A percentile compares a stretch with the other conserved stretches of the same genome.
phyloP scores from a whole-genome alignment of 1,140 invertebrate species.

The Brachionus manjavacas region DNA sequence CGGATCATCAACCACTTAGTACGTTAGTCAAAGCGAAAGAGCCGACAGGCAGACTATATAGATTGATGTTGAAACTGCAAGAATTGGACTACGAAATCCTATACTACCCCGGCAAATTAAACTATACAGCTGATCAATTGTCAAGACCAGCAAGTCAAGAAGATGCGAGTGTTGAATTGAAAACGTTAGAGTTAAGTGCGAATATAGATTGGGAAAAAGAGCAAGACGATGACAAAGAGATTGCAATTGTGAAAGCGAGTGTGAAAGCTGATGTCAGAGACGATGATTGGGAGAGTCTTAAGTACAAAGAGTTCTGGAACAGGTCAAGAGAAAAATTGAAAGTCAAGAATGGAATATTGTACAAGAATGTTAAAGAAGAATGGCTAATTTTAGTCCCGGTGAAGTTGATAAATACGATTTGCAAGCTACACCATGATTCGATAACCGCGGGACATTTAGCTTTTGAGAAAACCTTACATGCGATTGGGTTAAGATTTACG shows the following conservation, averaged over 20 bases:
- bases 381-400: neutral
- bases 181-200: neutral
- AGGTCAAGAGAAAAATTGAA: neutral
- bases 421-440: neutral
- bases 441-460: neutral
- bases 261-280: neutral
- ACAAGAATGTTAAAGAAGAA: constrained; percentile 2
- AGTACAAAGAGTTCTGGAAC: neutral
- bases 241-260: constrained; percentile 6
- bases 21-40: neutral
- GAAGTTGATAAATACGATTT: neutral
- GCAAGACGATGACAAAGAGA: constrained; percentile 6
- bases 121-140: neutral
- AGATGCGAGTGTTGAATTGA: neutral
- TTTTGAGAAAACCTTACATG: neutral
- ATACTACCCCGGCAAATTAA: neutral
- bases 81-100: neutral
- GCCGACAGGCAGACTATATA: neutral
- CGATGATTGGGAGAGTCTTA: constrained; percentile 1
- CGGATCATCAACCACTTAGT: constrained; percentile 41
- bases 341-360: neutral
- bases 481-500: neutral
- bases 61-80: neutral
- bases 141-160: constrained; percentile 10
- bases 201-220: neutral